These are phyloP conservation scores for Bucorvus abyssinicus DNA, from an alignment of 2,797 vertebrate species.

Conservation along the genomic window DNA sequence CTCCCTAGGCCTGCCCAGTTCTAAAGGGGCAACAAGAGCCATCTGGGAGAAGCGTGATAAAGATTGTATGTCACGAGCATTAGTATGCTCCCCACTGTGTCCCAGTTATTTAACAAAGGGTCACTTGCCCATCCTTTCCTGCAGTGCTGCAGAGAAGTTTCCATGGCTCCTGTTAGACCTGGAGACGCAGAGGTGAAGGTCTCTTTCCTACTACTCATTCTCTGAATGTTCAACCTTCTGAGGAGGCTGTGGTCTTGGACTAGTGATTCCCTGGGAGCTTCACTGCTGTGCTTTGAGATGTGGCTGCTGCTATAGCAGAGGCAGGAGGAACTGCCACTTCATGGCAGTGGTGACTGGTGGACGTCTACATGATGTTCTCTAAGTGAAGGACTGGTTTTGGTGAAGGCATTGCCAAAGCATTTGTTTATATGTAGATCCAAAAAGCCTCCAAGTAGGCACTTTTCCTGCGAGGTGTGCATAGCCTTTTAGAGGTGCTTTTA, in stretches of 20 bases:
- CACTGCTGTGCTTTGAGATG: accelerated
- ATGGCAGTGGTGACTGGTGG: too few species aligned
- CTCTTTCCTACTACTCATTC: background rate
- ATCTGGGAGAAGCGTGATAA: background rate
- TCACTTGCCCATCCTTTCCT: background rate
- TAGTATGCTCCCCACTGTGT: background rate
- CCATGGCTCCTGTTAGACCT: background rate
- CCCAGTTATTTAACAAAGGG: background rate
- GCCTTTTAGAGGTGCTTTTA: background rate
- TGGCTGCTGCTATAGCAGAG: background rate
- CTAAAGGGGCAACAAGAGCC: background rate
- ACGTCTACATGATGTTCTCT: background rate
- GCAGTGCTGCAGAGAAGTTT: background rate
- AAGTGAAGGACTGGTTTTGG: background rate
- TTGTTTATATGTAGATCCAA: background rate
- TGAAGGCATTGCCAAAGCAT: background rate
- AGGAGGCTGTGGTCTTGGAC: background rate
- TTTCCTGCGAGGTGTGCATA: background rate
- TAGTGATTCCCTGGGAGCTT: background rate
- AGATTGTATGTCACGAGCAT: background rate
- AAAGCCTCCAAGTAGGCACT: background rate
- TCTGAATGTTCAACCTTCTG: background rate
- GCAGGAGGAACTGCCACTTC: background rate
- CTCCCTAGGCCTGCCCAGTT: background rate
- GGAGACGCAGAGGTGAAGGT: background rate